Evolutionary conservation across 2,797 vertebrate genomes (phyloP).

Genomic region (Corythornis leucogaster): DNA sequence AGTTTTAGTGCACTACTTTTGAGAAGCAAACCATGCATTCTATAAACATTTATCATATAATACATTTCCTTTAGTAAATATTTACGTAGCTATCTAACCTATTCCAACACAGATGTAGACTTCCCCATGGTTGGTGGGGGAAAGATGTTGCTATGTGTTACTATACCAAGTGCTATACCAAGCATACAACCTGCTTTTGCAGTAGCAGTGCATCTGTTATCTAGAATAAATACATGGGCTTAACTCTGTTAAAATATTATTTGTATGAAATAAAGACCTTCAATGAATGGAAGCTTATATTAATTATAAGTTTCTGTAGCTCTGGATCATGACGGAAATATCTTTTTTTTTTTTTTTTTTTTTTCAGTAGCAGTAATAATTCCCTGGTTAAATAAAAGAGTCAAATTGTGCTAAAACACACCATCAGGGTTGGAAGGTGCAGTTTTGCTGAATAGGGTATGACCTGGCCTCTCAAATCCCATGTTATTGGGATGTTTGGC

Average conservation of each 20-base stretch:
- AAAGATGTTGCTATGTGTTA: conserved; percentile 1
- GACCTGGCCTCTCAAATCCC: neutral
- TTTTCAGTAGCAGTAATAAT: neutral
- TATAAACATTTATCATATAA: conserved; percentile 32
- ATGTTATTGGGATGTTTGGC: neutral
- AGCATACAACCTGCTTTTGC: neutral
- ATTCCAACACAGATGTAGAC: conserved; percentile 33
- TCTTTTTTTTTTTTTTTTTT: neutral
- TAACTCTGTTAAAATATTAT: neutral
- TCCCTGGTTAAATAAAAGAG: neutral
- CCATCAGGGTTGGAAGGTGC: neutral
- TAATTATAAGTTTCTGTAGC: neutral
- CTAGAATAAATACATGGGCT: conserved; percentile 29
- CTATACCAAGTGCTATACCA: neutral
- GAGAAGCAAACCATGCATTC: neutral
- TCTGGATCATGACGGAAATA: neutral
- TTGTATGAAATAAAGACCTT: neutral
- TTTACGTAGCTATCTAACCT: conserved; percentile 26
- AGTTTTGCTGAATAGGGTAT: neutral
- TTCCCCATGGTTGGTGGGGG: neutral
- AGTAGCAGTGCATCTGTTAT: conserved; percentile 15
- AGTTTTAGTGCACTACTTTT: neutral
- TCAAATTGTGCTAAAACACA: neutral
- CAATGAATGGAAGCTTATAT: neutral
- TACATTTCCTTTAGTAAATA: conserved; percentile 62